A percentile compares a stretch with the other conserved stretches of the same genome.
phyloP scores from a whole-genome alignment of 2,888 invertebrate species.

The Eupithecia insigniata region DNA sequence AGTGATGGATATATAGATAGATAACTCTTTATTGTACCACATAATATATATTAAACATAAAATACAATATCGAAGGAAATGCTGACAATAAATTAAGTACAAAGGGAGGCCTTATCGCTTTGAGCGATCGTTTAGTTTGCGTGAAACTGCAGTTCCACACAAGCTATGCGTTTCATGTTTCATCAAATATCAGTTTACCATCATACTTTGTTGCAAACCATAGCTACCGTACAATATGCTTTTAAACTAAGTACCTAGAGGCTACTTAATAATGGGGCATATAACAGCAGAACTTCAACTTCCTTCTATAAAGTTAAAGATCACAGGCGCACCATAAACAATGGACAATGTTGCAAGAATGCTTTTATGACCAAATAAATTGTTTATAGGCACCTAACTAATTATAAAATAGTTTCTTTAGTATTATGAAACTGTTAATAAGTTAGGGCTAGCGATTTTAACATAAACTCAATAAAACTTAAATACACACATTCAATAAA shows the following conservation, averaged over 20 bases:
- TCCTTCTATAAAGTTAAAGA: slow-evolving; percentile 28
- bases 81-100: too few species aligned
- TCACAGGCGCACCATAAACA: slow-evolving; percentile 11
- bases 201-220: not conserved
- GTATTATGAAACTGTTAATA: not conserved
- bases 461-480: not conserved
- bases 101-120: too few species aligned
- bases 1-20: too few species aligned
- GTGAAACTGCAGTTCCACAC: not conserved
- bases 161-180: not conserved
- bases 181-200: too few species aligned
- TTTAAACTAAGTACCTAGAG: not conserved
- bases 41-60: too few species aligned
- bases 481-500: too few species aligned
- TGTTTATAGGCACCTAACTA: not conserved
- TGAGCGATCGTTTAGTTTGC: too few species aligned
- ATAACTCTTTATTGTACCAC: too few species aligned
- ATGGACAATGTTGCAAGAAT: slow-evolving; percentile 25
- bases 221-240: slow-evolving; percentile 4
- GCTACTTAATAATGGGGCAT: not conserved
- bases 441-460: not conserved
- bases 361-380: slow-evolving; percentile 8
- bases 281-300: slow-evolving; percentile 19
- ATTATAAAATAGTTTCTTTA: slow-evolving; percentile 4
- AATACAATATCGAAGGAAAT: too few species aligned